Evolutionary conservation across 2,113 vertebrate species (phyloP).

Genomic region (Saguinus midas): DNA sequence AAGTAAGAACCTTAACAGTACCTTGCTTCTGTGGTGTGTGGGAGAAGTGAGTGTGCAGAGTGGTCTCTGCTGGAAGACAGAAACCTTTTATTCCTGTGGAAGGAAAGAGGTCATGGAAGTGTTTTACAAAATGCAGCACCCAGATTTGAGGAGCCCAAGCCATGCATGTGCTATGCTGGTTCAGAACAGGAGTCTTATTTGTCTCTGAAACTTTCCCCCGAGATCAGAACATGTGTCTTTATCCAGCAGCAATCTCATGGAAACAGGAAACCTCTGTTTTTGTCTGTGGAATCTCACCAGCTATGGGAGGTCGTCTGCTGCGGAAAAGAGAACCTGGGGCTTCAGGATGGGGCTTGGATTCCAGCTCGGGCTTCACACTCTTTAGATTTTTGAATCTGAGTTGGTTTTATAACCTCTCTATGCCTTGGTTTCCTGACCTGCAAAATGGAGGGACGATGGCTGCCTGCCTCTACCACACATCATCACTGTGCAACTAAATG

Average conservation of each 20-base stretch:
- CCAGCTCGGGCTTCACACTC: background rate
- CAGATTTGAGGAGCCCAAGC: background rate
- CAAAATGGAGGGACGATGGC: background rate
- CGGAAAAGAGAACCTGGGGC: background rate
- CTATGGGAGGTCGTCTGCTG: too few species aligned
- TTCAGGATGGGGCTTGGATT: background rate
- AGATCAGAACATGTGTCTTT: background rate
- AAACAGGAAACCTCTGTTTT: background rate
- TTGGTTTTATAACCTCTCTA: background rate
- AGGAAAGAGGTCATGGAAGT: background rate
- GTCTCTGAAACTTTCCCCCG: background rate
- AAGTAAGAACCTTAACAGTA: background rate
- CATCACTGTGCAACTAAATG: background rate
- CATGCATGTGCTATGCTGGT: background rate
- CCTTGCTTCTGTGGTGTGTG: background rate
- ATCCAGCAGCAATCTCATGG: background rate
- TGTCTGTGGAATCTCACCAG: background rate
- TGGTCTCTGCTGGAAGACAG: background rate
- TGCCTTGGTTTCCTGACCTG: background rate
- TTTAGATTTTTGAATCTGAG: background rate
- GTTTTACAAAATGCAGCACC: background rate
- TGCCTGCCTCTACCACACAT: background rate
- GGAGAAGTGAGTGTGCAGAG: background rate
- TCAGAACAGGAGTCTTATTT: background rate
- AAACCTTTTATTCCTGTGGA: background rate